Evolutionary conservation across 2,113 vertebrate species (phyloP), one percentile per base, ranked within the genome.

Genomic region (Canis aureus): DNA sequence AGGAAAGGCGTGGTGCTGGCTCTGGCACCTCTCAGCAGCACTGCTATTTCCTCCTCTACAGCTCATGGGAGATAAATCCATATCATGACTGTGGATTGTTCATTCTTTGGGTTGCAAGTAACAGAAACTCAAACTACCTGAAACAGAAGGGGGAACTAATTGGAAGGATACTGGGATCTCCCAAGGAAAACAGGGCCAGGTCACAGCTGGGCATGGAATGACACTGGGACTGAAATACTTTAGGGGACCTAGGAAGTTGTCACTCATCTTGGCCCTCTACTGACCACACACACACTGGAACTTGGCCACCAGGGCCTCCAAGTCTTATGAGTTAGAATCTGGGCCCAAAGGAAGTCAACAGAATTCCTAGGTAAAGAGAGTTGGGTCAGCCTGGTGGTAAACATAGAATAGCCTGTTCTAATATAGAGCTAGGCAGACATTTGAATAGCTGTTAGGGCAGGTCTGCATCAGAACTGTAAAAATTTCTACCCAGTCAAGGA

Each of bases 401-500:
- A 53, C 8, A 38, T 80, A 20, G 69, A 57, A 95, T 13, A 84
- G 51, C n/a, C n/a, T 22, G 32, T 59, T 90, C 25, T 79, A 87
- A 73, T 19, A 71, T 3, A 11, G 49, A 19, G 13, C 27, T 74
- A 29, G 38, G 27, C 64, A 76, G n/a, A 66, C 25, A 53, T 29
- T 35, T 22, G 43, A 51, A 32, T 15, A 59, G 11, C 17, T 81
- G 20, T 85, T 17, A 78, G 29, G 49, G 23, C 35, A 73, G 32
- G 25, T 88, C 19, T 95, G 90, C 13, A 76, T 66, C 10, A 22
- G 23, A 96, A 83, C 20, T 67, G 12, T 78, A 25, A 29, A 89
- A 51, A 73, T 91, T 88, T 89, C 82, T 93, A 78, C n/a, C 74
- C 6, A 59, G 71, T 60, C 53, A n/a, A 94, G 66, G 49, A 92